phyloP scores from a whole-genome alignment of 2,888 invertebrate species.

The Polydrusus pterygomalis region DNA sequence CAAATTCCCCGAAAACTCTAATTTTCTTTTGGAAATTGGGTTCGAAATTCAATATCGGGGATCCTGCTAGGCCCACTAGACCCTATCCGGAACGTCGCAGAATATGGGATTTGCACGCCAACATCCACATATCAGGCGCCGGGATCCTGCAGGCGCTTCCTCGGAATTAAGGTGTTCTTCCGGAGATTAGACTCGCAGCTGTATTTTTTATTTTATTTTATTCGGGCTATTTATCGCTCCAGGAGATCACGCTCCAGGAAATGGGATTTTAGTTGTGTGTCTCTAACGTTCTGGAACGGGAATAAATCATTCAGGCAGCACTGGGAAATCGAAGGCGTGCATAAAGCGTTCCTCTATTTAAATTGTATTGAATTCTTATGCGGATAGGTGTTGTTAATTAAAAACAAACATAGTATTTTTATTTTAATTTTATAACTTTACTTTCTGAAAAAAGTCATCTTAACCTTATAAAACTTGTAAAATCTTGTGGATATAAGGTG shows the following conservation, averaged over 20 bases:
- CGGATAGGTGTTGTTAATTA: not conserved
- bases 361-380: conserved; percentile 28
- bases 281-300: conserved; percentile 52
- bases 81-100: conserved; percentile 53
- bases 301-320: conserved; percentile 59
- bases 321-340: conserved; percentile 37
- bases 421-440: too few species aligned
- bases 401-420: not conserved
- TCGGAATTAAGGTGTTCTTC: conserved; percentile 69
- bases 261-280: conserved; percentile 61
- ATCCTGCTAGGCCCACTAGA: conserved; percentile 35
- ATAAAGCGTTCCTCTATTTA: conserved; percentile 30
- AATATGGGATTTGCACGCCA: conserved; percentile 62
- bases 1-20: conserved; percentile 18
- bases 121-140: conserved; percentile 63
- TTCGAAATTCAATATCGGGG: conserved; percentile 45
- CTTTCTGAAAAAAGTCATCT: too few species aligned
- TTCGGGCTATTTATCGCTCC: conserved; percentile 65
- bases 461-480: too few species aligned
- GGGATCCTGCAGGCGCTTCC: conserved; percentile 49
- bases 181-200: conserved; percentile 68
- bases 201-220: conserved; percentile 67
- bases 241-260: conserved; percentile 61
- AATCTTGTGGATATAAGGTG: too few species aligned
- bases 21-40: conserved; percentile 24